These are phyloP conservation scores for Leptinotarsa texana DNA, from an alignment of 1,140 invertebrate species.

Conservation along the genomic window DNA sequence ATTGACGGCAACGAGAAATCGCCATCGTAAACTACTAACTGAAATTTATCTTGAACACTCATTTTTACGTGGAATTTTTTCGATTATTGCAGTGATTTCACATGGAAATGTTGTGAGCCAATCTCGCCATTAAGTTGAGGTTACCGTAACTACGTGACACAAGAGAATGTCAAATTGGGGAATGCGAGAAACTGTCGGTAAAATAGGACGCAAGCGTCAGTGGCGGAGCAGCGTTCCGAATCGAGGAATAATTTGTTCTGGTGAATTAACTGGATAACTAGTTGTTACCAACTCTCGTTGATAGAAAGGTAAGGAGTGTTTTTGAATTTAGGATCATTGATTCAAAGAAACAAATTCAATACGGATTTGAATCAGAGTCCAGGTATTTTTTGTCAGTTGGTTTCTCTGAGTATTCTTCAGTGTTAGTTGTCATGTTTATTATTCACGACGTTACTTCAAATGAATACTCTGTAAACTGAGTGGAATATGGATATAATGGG, in stretches of 20 bases:
- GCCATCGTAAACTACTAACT: constrained; percentile 42
- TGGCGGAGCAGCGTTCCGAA: background rate
- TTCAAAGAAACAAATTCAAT: too few relatives aligned
- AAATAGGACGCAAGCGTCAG: background rate
- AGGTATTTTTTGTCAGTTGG: too few relatives aligned
- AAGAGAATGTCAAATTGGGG: background rate
- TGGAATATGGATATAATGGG: too few relatives aligned
- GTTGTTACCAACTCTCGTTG: too few relatives aligned
- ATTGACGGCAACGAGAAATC: constrained; percentile 51
- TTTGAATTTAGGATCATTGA: too few relatives aligned
- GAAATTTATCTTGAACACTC: constrained; percentile 34
- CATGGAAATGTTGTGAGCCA: background rate
- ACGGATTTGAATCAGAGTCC: too few relatives aligned
- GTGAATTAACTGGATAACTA: too few relatives aligned
- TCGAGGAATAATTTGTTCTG: background rate
- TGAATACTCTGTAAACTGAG: too few relatives aligned
- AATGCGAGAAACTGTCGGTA: background rate
- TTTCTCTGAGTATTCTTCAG: too few relatives aligned
- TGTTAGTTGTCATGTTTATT: too few relatives aligned
- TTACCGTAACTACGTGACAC: constrained; percentile 2
- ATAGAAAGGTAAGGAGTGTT: too few relatives aligned
- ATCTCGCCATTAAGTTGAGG: background rate
- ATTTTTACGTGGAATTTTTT: constrained; percentile 6
- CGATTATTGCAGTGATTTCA: background rate
- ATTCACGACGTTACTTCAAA: too few relatives aligned